A percentile compares a stretch with the other conserved stretches of the same genome.
phyloP scores from a whole-genome alignment of 2,797 vertebrate species.

The Hybognathus amarus region DNA sequence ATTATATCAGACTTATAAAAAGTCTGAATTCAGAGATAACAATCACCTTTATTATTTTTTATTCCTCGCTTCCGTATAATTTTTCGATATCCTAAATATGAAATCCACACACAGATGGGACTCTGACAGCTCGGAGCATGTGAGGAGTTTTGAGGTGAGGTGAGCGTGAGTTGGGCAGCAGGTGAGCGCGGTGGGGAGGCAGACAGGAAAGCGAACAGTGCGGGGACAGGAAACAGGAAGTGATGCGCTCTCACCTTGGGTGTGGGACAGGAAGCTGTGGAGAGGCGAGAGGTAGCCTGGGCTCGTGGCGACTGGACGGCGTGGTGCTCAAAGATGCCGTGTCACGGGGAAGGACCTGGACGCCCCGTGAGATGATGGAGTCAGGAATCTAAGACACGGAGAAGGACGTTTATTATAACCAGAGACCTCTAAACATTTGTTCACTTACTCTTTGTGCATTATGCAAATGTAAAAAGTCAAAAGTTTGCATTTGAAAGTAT shows the following conservation, averaged over 20 bases:
- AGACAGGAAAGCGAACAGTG: slow-evolving; percentile 43
- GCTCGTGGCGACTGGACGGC: slow-evolving; percentile 97
- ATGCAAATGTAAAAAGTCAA: background rate
- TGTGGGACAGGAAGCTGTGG: slow-evolving; percentile 98
- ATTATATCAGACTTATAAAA: too few relatives aligned
- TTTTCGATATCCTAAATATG: background rate
- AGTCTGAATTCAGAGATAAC: background rate
- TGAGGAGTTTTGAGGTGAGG: slow-evolving; percentile 16
- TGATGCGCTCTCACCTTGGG: slow-evolving; percentile 90
- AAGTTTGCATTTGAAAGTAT: background rate
- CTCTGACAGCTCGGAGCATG: slow-evolving; percentile 15
- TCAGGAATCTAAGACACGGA: slow-evolving; percentile 89
- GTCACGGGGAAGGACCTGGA: slow-evolving; percentile 97
- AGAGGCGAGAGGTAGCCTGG: slow-evolving; percentile 98
- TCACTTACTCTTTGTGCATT: background rate
- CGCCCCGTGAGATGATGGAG: slow-evolving; percentile 97
- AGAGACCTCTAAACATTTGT: background rate
- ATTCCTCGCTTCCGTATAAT: background rate
- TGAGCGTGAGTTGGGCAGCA: slow-evolving; percentile 27
- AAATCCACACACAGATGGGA: slow-evolving; percentile 9
- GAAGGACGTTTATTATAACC: background rate
- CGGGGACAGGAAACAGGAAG: slow-evolving; percentile 25
- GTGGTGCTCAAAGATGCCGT: slow-evolving; percentile 98
- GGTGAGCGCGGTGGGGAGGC: background rate
- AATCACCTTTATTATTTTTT: background rate